These are phyloP conservation scores for Selenia dentaria DNA, from an alignment of 2,888 invertebrate species.

Conservation along the genomic window DNA sequence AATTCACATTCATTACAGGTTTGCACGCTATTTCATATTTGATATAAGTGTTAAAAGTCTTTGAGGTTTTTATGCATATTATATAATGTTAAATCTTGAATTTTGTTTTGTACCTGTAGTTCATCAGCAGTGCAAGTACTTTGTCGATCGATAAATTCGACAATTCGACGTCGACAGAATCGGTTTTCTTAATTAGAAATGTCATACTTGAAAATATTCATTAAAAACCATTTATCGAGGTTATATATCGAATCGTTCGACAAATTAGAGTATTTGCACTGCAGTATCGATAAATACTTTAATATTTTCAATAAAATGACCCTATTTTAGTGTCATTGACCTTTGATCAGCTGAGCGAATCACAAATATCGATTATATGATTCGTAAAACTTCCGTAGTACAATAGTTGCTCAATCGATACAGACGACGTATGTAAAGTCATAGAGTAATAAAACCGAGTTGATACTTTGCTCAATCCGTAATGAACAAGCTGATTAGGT, in stretches of 20 bases:
- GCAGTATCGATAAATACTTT: not conserved
- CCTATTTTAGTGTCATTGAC: too few species aligned
- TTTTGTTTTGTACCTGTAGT: too few species aligned
- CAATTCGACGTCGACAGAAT: too few species aligned
- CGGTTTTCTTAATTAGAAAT: too few species aligned
- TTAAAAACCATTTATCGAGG: too few species aligned
- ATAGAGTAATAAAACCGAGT: not conserved
- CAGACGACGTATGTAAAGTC: not conserved
- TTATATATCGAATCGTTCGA: too few species aligned
- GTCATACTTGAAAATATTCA: too few species aligned
- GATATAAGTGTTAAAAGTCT: not conserved
- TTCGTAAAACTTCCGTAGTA: too few species aligned
- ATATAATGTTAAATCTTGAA: too few species aligned
- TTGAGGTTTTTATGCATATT: not conserved
- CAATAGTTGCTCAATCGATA: not conserved
- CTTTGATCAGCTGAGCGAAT: not conserved
- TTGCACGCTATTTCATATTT: not conserved
- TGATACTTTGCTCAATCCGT: conserved; percentile 25
- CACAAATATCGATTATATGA: not conserved
- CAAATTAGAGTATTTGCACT: not conserved
- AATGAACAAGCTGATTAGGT: conserved; percentile 18
- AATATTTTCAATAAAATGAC: not conserved
- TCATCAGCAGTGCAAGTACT: too few species aligned
- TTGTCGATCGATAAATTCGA: too few species aligned
- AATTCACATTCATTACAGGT: not conserved